A percentile compares a stretch with the other conserved stretches of the same genome.
Conservation (phyloP, 2,797 vertebrate species). For the Lophotriccus pileatus region DNA sequence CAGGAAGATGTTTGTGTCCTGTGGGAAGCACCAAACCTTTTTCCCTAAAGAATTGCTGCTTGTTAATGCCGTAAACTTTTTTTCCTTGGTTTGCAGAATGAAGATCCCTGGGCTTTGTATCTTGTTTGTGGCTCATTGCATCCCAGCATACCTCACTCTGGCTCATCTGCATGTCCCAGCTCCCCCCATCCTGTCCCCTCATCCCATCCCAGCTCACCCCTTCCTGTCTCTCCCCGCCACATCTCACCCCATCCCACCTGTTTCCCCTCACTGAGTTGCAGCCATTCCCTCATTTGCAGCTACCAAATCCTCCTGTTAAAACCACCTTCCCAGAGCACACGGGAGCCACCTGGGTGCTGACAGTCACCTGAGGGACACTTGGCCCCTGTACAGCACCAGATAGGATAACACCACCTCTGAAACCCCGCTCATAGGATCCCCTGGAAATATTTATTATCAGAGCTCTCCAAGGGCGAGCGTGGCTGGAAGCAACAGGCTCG, state of each 20-base stretch:
- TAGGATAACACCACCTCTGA: neutral
- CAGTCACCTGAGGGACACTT: neutral
- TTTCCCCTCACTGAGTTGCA: neutral
- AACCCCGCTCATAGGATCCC: neutral
- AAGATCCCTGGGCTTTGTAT: neutral
- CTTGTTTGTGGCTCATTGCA: neutral
- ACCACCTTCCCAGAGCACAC: neutral
- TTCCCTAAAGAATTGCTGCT: neutral
- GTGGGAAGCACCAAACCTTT: neutral
- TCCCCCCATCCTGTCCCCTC: neutral
- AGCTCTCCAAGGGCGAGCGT: accelerated
- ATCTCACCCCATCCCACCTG: neutral
- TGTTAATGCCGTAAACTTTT: neutral
- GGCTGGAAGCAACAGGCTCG: accelerated
- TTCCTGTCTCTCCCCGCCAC: neutral
- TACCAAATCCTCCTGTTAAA: neutral
- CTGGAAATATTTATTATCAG: neutral
- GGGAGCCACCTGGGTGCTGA: neutral
- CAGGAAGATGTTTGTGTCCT: neutral
- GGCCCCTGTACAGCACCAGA: neutral
- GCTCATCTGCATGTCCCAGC: neutral
- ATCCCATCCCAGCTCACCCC: neutral
- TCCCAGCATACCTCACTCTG: neutral
- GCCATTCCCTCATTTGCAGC: neutral
- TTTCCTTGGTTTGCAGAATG: neutral